phyloP scores from a whole-genome alignment of 2,113 vertebrate species.

The Ochotona curzoniae region DNA sequence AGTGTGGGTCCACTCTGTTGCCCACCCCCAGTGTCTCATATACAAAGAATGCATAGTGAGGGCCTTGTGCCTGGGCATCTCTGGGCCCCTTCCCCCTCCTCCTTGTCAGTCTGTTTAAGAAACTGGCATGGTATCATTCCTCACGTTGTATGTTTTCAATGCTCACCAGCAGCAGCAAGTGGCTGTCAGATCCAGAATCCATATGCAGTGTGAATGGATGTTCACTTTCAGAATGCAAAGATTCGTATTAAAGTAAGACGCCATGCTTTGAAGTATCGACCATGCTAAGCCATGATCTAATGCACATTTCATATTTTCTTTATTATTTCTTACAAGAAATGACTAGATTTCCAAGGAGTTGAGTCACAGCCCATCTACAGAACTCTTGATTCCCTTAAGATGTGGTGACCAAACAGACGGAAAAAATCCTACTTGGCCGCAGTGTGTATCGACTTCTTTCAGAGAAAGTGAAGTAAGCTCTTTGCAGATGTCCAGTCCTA shows the following conservation, averaged over 20 bases:
- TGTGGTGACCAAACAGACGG: constrained; percentile 52
- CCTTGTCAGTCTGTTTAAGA: background rate
- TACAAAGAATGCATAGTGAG: background rate
- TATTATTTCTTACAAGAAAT: constrained; percentile 2
- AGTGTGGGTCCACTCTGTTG: background rate
- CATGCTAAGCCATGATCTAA: background rate
- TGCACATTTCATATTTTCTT: background rate
- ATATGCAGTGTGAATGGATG: background rate
- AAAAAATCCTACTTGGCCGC: constrained; percentile 60
- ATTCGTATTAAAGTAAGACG: background rate
- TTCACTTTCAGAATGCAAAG: background rate
- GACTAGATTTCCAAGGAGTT: constrained; percentile 30
- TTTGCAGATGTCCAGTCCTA: constrained; percentile 60
- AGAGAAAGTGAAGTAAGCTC: constrained; percentile 64
- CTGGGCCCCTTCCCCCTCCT: background rate
- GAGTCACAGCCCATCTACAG: background rate
- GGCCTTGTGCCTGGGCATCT: background rate
- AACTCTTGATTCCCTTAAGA: constrained; percentile 34
- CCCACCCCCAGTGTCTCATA: background rate
- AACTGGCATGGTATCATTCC: background rate
- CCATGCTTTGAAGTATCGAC: background rate
- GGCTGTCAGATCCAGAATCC: background rate
- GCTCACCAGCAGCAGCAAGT: background rate
- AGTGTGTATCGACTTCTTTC: constrained; percentile 58
- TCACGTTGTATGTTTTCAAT: background rate